Evolutionary conservation across 2,113 vertebrate genomes (phyloP).

Genomic region (Chauna torquata): DNA sequence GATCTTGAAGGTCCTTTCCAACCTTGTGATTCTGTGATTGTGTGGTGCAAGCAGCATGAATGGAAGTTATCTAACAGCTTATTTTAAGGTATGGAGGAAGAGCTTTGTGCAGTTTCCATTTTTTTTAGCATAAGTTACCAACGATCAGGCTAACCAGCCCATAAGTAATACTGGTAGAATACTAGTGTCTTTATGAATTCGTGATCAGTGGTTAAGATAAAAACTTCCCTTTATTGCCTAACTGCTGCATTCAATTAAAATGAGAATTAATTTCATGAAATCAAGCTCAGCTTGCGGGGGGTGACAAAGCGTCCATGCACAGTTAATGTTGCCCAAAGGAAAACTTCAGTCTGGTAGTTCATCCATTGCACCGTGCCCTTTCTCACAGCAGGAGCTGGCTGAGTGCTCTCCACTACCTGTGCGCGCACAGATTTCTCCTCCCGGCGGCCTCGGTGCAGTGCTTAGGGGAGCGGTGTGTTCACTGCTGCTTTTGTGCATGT

Average conservation of each 20-base stretch:
- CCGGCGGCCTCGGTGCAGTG: accelerated
- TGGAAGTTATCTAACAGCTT: not conserved
- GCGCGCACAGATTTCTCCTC: accelerated
- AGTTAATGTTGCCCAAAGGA: not conserved
- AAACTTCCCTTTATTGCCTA: not conserved
- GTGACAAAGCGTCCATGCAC: not conserved
- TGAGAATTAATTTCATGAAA: not conserved
- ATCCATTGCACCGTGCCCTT: accelerated
- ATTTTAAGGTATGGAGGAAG: constrained; percentile 8
- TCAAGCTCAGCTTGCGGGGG: not conserved
- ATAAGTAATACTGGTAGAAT: not conserved
- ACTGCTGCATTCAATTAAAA: constrained; percentile 44
- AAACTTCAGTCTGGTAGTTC: not conserved
- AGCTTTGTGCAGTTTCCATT: constrained; percentile 27
- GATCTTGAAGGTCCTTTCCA: no score
- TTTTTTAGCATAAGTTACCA: constrained; percentile 38
- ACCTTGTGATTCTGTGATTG: no score
- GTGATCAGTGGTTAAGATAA: not conserved
- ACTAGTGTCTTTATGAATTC: not conserved
- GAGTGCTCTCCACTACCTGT: not conserved
- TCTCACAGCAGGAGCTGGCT: not conserved
- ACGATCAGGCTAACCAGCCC: not conserved
- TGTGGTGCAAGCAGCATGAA: accelerated
- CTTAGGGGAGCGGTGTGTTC: not conserved
- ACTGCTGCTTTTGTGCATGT: not conserved